Percentiles rank a stretch among this genome's conserved stretches.
phyloP scores from a whole-genome alignment of 2,113 vertebrate genomes.

The Hypanus sabinus region DNA sequence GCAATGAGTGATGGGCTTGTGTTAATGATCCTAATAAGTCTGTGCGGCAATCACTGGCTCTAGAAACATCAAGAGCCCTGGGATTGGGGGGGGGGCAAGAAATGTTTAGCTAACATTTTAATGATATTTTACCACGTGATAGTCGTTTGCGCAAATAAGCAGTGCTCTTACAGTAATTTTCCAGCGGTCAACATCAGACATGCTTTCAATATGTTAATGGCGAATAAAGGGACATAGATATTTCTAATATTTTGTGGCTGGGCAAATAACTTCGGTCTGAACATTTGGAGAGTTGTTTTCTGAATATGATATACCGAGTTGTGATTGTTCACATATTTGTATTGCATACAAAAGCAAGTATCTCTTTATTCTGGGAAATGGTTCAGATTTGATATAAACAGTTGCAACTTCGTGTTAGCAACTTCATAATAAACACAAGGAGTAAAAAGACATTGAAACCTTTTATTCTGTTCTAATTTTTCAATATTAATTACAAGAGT shows the following conservation, averaged over 20 bases:
- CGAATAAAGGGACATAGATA: neutral
- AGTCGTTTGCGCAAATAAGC: neutral
- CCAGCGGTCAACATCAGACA: neutral
- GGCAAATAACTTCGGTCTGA: neutral
- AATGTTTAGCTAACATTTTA: neutral
- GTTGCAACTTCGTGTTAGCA: neutral
- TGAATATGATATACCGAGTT: neutral
- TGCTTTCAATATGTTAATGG: neutral
- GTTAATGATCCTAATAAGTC: slow-evolving; percentile 1
- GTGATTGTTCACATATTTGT: neutral
- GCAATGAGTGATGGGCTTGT: neutral
- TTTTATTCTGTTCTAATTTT: neutral
- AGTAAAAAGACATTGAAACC: no score
- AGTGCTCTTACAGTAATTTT: neutral
- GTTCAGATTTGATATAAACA: neutral
- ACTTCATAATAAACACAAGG: neutral
- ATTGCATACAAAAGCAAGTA: neutral
- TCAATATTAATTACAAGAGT: neutral
- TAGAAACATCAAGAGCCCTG: neutral
- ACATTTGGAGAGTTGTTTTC: neutral
- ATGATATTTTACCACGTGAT: slow-evolving; percentile 18
- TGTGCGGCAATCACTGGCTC: neutral
- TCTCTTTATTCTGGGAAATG: neutral
- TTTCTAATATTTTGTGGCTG: neutral
- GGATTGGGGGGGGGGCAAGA: neutral